These are phyloP conservation scores for Melanaphis sacchari DNA, from an alignment of 1,140 invertebrate genomes.

Conservation along the genomic window DNA sequence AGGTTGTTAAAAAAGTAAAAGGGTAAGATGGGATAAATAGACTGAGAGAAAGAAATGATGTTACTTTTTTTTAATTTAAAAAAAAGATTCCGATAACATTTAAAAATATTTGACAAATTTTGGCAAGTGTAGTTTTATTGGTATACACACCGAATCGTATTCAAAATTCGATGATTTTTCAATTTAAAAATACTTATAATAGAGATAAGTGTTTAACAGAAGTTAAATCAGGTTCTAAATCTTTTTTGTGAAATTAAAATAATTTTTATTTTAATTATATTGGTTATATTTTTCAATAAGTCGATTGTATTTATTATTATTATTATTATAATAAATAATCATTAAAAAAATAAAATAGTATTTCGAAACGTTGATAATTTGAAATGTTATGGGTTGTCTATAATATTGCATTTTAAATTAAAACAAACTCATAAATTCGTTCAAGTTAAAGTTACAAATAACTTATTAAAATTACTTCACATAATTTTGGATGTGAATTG, in stretches of 20 bases:
- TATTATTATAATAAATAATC: no score
- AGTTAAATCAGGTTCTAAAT: background rate
- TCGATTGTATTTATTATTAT: no score
- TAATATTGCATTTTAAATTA: background rate
- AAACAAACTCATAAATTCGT: background rate
- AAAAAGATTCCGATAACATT: background rate
- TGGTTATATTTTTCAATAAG: no score
- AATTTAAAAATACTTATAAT: background rate
- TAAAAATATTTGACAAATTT: background rate
- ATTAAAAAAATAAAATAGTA: no score
- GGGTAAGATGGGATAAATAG: no score
- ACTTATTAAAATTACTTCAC: background rate
- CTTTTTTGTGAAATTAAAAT: background rate
- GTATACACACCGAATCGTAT: background rate
- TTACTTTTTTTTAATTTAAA: background rate
- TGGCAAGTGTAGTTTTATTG: background rate
- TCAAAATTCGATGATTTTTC: background rate
- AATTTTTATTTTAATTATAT: background rate
- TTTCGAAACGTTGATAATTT: background rate
- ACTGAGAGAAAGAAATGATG: no score
- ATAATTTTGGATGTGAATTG: background rate
- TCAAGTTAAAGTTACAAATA: background rate
- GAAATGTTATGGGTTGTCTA: background rate
- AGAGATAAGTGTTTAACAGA: background rate
- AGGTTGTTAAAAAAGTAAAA: no score